A percentile compares a stretch with the other conserved stretches of the same genome.
phyloP scores from a whole-genome alignment of 2,888 invertebrate genomes.

The Lepas anatifera region DNA sequence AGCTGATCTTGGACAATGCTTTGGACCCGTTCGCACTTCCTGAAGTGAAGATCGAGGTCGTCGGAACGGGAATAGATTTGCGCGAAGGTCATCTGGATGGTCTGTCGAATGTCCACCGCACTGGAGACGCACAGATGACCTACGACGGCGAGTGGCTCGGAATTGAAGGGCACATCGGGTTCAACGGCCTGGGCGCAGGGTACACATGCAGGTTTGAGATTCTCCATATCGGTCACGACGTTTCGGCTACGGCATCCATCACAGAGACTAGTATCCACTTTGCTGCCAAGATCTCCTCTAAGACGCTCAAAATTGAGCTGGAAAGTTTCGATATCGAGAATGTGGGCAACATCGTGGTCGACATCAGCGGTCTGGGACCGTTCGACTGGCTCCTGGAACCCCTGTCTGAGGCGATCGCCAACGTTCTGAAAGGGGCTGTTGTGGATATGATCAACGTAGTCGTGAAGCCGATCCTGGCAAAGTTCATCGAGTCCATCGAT shows the following conservation, averaged over 20 bases:
- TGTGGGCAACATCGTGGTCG: neutral
- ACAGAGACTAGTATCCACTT: neutral
- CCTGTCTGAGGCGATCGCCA: neutral
- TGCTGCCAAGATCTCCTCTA: neutral
- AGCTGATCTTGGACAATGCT: neutral
- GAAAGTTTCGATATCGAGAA: neutral
- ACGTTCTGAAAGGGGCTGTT: neutral
- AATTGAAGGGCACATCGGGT: neutral
- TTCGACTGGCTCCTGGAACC: neutral
- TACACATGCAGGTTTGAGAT: neutral
- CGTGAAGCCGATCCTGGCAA: neutral
- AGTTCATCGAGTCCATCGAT: neutral
- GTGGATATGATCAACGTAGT: neutral
- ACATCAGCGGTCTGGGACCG: neutral
- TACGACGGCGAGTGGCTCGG: neutral
- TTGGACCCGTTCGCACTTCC: neutral
- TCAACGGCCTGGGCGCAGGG: neutral
- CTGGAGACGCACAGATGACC: neutral
- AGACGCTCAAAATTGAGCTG: neutral
- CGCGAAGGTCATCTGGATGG: conserved; percentile 1
- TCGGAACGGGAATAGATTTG: neutral
- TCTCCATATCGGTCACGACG: neutral
- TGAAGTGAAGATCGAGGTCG: neutral
- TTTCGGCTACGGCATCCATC: neutral
- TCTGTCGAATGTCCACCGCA: neutral